Percentiles rank a stretch among this genome's conserved stretches.
These are phyloP conservation scores for Parazoanthus darwini DNA, from an alignment of 92 coral and sea anemone genomes.

Conservation along the genomic window DNA sequence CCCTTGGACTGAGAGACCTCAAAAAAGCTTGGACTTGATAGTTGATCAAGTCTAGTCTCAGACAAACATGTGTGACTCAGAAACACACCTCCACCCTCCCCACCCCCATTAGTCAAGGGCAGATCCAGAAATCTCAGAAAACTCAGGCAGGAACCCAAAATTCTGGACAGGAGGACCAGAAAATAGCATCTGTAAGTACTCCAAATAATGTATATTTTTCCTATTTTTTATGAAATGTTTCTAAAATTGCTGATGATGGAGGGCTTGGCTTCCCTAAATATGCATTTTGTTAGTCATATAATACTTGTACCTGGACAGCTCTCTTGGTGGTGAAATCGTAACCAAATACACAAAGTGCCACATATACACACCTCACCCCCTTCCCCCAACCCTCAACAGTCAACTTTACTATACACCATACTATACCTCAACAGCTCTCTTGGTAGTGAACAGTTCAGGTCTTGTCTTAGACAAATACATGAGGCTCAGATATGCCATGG, in stretches of 20 bases:
- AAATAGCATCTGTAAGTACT: too few relatives aligned
- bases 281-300: too few relatives aligned
- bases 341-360: slow-evolving; percentile 64
- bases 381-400: neutral
- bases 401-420: slow-evolving; percentile 41
- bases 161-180: too few relatives aligned
- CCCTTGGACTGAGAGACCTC: too few relatives aligned
- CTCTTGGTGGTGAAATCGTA: slow-evolving; percentile 71
- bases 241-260: too few relatives aligned
- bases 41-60: slow-evolving; percentile 76
- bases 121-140: too few relatives aligned
- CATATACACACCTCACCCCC: slow-evolving; percentile 19
- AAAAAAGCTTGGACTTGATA: neutral
- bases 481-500: slow-evolving; percentile 67
- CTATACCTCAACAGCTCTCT: slow-evolving; percentile 82
- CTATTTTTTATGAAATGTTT: too few relatives aligned
- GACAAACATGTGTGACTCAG: slow-evolving; percentile 72
- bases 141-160: too few relatives aligned
- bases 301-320: neutral
- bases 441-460: slow-evolving; percentile 79
- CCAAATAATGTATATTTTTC: too few relatives aligned
- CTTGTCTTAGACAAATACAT: slow-evolving; percentile 77
- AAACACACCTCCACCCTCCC: neutral
- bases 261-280: too few relatives aligned
- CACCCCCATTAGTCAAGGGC: too few relatives aligned